A percentile compares a stretch with the other conserved stretches of the same genome.
These are phyloP conservation scores for Onychorhynchus coronatus DNA, from an alignment of 2,113 vertebrate species.

Conservation along the genomic window DNA sequence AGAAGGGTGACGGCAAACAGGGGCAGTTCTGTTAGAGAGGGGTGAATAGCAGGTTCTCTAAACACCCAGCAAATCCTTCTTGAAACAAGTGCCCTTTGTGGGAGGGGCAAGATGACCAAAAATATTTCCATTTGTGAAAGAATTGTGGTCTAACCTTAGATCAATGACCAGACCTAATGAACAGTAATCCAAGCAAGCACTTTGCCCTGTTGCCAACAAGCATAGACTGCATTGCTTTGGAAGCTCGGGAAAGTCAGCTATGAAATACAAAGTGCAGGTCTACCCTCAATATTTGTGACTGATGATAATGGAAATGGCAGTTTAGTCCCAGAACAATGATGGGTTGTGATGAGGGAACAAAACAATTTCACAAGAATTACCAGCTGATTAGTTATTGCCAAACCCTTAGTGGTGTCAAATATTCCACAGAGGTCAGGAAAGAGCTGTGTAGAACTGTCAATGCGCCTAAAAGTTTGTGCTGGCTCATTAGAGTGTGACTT, in stretches of 20 bases:
- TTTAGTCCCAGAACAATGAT: neutral
- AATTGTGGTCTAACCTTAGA: constrained; percentile 12
- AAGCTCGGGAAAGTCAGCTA: neutral
- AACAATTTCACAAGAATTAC: neutral
- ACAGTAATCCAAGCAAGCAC: neutral
- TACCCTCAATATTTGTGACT: neutral
- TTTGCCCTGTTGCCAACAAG: neutral
- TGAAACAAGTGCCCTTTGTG: neutral
- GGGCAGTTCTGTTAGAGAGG: neutral
- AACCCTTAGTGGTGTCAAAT: neutral
- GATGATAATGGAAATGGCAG: neutral
- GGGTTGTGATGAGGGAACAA: neutral
- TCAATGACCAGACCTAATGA: neutral
- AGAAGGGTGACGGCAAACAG: neutral
- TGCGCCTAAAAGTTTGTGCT: neutral
- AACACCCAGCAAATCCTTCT: neutral
- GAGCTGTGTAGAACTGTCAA: neutral
- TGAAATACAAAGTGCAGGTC: neutral
- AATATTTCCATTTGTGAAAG: neutral
- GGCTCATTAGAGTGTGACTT: neutral
- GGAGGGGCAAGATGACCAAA: neutral
- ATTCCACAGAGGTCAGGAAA: neutral
- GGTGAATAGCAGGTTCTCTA: neutral
- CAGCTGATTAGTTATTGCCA: neutral
- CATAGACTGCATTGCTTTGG: neutral